These are phyloP conservation scores for Carassius gibelio DNA, from an alignment of 2,113 vertebrate species.

Conservation along the genomic window DNA sequence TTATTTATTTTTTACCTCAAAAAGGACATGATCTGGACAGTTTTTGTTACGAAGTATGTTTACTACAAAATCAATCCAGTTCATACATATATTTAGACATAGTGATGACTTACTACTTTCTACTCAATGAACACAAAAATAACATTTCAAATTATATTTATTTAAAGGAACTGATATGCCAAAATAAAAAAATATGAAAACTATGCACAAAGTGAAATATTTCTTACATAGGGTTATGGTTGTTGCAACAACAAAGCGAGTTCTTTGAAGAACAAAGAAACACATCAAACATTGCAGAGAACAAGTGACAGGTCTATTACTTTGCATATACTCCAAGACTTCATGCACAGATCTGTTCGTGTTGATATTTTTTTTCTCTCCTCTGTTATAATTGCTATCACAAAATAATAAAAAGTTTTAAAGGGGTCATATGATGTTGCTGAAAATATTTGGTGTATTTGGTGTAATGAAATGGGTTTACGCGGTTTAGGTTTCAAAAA, in stretches of 20 bases:
- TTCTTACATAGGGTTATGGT: background rate
- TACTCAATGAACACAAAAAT: background rate
- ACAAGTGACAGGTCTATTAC: background rate
- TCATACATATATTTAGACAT: background rate
- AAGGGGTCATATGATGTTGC: no score
- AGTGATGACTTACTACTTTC: background rate
- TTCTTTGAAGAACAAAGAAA: constrained; percentile 3
- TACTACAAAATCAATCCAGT: background rate
- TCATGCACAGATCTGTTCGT: background rate
- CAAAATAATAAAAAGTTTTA: no score
- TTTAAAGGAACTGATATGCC: background rate
- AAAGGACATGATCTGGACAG: background rate
- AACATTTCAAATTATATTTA: background rate
- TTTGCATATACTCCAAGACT: background rate
- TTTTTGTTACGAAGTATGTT: background rate
- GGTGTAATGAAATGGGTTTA: no score
- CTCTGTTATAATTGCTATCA: background rate
- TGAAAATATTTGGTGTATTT: no score
- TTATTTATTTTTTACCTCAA: background rate
- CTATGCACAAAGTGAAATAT: background rate
- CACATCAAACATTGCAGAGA: background rate
- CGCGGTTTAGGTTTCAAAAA: no score
- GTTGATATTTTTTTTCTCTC: background rate
- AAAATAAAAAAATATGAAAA: background rate
- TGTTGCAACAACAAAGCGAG: background rate